Conservation (phyloP, 2,888 invertebrate species). For the Homarus gammarus region DNA sequence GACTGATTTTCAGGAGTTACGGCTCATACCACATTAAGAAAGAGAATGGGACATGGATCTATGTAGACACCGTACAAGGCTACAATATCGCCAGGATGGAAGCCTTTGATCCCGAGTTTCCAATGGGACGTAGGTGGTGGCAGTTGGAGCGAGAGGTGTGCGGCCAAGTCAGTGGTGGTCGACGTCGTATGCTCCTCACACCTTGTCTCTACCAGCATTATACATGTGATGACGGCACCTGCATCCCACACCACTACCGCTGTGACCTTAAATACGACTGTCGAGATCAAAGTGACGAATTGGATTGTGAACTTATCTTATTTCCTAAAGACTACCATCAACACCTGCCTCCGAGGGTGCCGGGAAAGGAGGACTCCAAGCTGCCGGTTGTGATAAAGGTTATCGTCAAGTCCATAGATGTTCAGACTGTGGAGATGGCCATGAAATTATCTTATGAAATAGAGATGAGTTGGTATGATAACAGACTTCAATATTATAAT, state of each 20-base stretch:
- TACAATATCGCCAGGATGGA: conserved; percentile 70
- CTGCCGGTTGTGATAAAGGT: conserved; percentile 53
- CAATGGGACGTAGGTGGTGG: conserved; percentile 75
- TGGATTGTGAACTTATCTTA: conserved; percentile 66
- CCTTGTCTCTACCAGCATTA: conserved; percentile 61
- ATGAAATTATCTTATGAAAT: conserved; percentile 68
- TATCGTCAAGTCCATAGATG: conserved; percentile 67
- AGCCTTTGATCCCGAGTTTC: conserved; percentile 51
- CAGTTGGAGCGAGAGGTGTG: conserved; percentile 61
- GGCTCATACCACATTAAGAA: conserved; percentile 70
- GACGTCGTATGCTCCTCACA: conserved; percentile 64
- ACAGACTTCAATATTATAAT: conserved; percentile 64
- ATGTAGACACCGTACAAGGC: conserved; percentile 38
- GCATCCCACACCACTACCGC: conserved; percentile 66
- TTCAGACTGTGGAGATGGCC: conserved; percentile 68
- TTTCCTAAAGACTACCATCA: conserved; percentile 71
- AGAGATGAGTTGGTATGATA: conserved; percentile 67
- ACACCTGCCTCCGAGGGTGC: conserved; percentile 67
- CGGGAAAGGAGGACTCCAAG: conserved; percentile 32
- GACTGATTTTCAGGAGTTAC: conserved; percentile 70
- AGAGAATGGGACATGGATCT: conserved; percentile 66
- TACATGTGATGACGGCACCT: conserved; percentile 74
- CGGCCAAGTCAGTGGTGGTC: conserved; percentile 50
- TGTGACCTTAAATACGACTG: conserved; percentile 76
- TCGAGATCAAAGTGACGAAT: conserved; percentile 71